Evolutionary conservation across 2,888 invertebrate genomes (phyloP).

Genomic region (Molorchus minor): DNA sequence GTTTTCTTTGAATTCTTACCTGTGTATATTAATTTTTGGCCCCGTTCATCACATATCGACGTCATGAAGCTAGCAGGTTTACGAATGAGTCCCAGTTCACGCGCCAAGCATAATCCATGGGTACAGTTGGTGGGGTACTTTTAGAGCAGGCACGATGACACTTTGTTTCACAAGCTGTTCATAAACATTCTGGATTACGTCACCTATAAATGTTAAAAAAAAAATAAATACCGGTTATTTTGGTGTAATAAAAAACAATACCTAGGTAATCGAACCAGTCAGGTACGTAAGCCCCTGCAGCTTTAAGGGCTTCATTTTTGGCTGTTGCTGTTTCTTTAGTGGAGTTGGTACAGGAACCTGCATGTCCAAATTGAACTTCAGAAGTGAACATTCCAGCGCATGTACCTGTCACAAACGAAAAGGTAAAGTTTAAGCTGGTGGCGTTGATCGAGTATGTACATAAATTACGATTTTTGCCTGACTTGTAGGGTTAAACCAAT

Average conservation of each 20-base stretch:
- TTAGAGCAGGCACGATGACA: slow-evolving; percentile 85
- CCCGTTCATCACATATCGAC: slow-evolving; percentile 98
- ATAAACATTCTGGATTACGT: slow-evolving; percentile 79
- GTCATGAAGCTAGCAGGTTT: slow-evolving; percentile 99
- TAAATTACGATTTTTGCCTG: too few relatives aligned
- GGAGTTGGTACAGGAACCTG: slow-evolving; percentile 97
- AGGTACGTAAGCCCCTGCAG: slow-evolving; percentile 91
- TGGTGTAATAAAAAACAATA: slow-evolving; percentile 27
- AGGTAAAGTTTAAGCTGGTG: neutral
- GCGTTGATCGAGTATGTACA: too few relatives aligned
- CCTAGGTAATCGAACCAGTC: slow-evolving; percentile 84
- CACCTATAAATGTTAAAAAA: slow-evolving; percentile 66
- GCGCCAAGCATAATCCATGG: slow-evolving; percentile 99
- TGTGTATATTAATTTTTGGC: slow-evolving; percentile 95
- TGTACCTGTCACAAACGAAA: slow-evolving; percentile 49
- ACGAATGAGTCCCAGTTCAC: slow-evolving; percentile 95
- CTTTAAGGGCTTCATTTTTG: slow-evolving; percentile 86
- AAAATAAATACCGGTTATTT: neutral
- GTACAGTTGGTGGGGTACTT: slow-evolving; percentile 99
- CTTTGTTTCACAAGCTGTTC: slow-evolving; percentile 81
- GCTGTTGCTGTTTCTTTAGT: slow-evolving; percentile 86
- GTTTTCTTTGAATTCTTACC: slow-evolving; percentile 77
- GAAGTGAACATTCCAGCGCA: slow-evolving; percentile 82
- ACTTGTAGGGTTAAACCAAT: too few relatives aligned
- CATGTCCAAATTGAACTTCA: slow-evolving; percentile 97